Base-by-base conservation (phyloP, 2,113 vertebrate genomes). In the Eptatretus burgeri region DNA sequence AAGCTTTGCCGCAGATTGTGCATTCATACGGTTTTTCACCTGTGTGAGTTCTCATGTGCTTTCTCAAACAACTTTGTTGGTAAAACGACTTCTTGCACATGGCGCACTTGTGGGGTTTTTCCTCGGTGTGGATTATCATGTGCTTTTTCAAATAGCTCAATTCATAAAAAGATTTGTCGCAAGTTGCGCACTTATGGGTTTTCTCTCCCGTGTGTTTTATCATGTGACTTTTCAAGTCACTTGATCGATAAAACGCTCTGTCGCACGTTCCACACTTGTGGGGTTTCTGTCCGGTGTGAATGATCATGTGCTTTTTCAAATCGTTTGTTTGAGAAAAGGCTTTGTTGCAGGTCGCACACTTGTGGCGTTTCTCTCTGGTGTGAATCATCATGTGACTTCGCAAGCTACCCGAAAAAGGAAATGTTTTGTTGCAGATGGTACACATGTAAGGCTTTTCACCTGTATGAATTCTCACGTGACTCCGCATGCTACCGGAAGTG, bases 341-440 rank as follows among this genome's bases (percentile, higher is more conserved):
- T 20, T 60, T 60, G n/a, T 20, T 20, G 12, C 56, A 60, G n/a
- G 56, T 60, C n/a, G 56, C 56, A 41, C 56, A 60, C 56, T 60
- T 20, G n/a, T 20, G 56, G 56, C n/a, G 56, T 3, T 60, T 60
- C 13, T 60, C 56, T 20, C 20, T 20, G n/a, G 56, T 20, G 12
- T 60, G 56, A 20, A n/a, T 60, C 56, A n/a, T 60, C 56, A n/a
- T 60, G 56, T 60, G 56, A n/a, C n/a, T 60, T 60, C 20, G n/a
- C n/a, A 60, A 20, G n/a, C n/a, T 20, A 60, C 56, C 56, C 9
- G 56, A 60, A 20, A n/a, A 20, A n/a, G n/a, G 56, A 20, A 60
- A 60, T 2, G 56, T 20, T 20, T 60, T 60, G n/a, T 60, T 20
- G 56, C 56, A 60, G n/a, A 60, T n/a, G 56, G n/a, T 12, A 20